These are phyloP conservation scores for Tortricodes alternella DNA, from an alignment of 2,888 invertebrate species.

Conservation along the genomic window DNA sequence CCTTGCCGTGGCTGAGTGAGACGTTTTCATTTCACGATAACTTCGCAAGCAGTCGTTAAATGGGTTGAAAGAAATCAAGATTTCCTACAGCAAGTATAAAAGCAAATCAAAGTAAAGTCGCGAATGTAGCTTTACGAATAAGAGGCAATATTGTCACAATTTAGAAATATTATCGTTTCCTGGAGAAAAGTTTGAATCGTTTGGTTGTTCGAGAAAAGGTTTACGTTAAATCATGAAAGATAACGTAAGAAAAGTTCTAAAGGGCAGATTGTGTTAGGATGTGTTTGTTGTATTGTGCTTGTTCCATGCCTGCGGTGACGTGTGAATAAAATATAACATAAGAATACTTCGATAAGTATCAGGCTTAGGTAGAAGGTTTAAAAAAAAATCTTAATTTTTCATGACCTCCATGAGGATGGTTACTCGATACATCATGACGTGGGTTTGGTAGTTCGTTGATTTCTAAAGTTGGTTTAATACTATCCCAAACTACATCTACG, in stretches of 20 bases:
- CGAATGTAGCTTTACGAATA: not conserved
- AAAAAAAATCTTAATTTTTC: no score
- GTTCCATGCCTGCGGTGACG: not conserved
- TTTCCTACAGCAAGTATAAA: not conserved
- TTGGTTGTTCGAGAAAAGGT: conserved; percentile 2
- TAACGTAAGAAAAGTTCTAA: conserved; percentile 3
- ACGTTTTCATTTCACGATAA: conserved; percentile 6
- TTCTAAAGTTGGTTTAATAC: no score
- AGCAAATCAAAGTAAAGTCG: no score
- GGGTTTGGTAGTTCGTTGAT: no score
- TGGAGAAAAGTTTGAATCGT: not conserved
- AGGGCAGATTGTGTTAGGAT: conserved; percentile 9
- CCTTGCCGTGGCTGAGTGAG: not conserved
- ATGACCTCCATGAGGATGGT: no score
- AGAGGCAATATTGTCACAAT: conserved; percentile 1
- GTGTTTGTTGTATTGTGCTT: conserved; percentile 3
- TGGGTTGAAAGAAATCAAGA: not conserved
- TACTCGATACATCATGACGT: no score
- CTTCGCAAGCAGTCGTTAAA: not conserved
- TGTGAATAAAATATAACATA: not conserved
- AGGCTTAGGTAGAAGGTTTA: no score
- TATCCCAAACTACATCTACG: no score
- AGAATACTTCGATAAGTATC: no score
- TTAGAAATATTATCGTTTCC: not conserved
- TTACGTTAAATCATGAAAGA: conserved; percentile 3